phyloP scores from a whole-genome alignment of 2,113 vertebrate species.

The Dasyurus viverrinus region DNA sequence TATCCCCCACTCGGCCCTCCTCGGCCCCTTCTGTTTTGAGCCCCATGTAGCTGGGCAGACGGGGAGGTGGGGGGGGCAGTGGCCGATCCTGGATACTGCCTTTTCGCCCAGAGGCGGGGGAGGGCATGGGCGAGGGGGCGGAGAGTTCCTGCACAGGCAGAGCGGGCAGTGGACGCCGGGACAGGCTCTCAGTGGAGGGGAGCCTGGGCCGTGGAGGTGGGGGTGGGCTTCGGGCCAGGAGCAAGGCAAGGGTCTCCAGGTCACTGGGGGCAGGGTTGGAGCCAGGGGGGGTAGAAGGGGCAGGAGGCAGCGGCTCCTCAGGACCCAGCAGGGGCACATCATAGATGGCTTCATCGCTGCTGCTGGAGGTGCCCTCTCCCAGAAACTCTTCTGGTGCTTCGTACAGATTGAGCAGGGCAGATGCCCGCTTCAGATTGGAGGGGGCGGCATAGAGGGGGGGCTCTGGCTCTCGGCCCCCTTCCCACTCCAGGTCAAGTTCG shows the following conservation, averaged over 20 bases:
- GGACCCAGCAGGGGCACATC: constrained; percentile 88
- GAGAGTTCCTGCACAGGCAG: constrained; percentile 84
- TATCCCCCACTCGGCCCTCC: constrained; percentile 47
- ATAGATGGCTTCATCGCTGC: constrained; percentile 88
- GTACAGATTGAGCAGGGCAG: constrained; percentile 75
- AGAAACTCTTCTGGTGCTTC: constrained; percentile 81
- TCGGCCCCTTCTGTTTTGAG: constrained; percentile 58
- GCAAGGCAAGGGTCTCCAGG: constrained; percentile 69
- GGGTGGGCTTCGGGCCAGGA: constrained; percentile 70
- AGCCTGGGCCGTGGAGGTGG: constrained; percentile 86
- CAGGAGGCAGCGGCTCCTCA: constrained; percentile 61
- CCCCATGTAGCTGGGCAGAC: constrained; percentile 75
- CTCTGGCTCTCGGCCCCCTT: constrained; percentile 64
- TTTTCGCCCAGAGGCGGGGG: constrained; percentile 87
- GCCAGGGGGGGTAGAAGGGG: constrained; percentile 16
- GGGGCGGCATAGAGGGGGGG: constrained; percentile 76
- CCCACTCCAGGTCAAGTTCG: constrained; percentile 73
- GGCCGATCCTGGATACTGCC: constrained; percentile 94
- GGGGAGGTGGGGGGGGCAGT: constrained; percentile 90
- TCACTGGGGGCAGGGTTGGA: constrained; percentile 67
- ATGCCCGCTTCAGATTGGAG: constrained; percentile 82
- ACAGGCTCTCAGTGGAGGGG: constrained; percentile 91
- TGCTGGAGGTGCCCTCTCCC: constrained; percentile 46
- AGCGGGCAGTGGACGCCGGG: constrained; percentile 91
- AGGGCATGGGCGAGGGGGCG: constrained; percentile 83